These are phyloP conservation scores for Probaryconus sp. DNA, from an alignment of 1,140 invertebrate species.

Conservation along the genomic window DNA sequence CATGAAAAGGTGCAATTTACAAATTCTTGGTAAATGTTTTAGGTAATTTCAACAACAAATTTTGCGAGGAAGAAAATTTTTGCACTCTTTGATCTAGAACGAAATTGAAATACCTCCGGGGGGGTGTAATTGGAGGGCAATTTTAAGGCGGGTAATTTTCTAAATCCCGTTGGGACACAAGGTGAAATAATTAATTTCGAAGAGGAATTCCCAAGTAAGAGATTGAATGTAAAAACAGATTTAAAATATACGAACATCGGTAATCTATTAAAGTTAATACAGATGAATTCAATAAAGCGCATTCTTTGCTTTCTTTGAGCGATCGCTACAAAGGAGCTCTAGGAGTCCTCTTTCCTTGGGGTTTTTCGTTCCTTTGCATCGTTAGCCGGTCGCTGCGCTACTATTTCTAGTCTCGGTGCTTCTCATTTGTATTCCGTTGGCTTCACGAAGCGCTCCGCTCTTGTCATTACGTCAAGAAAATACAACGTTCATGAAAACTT, in stretches of 20 bases:
- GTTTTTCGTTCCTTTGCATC: background rate
- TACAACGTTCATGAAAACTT: slow-evolving; percentile 20
- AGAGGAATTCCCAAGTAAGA: background rate
- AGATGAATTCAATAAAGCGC: slow-evolving; percentile 5
- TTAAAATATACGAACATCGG: slow-evolving; percentile 11
- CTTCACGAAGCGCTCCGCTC: slow-evolving; percentile 15
- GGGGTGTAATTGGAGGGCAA: too few relatives aligned
- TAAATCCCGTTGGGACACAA: too few relatives aligned
- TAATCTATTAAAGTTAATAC: background rate
- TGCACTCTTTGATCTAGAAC: too few relatives aligned
- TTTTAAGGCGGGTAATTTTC: too few relatives aligned
- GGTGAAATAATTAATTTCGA: too few relatives aligned
- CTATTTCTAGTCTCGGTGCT: slow-evolving; percentile 38
- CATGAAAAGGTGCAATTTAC: too few relatives aligned
- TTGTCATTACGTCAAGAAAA: slow-evolving; percentile 47
- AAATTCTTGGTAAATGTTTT: too few relatives aligned
- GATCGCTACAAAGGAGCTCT: background rate
- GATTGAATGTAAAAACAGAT: slow-evolving; percentile 7
- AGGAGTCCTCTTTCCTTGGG: background rate
- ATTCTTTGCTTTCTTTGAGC: background rate
- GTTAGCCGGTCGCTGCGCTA: slow-evolving; percentile 6
- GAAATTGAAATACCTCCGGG: too few relatives aligned
- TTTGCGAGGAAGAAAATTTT: too few relatives aligned
- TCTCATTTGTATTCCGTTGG: slow-evolving; percentile 56
- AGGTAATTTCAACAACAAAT: too few relatives aligned